These are phyloP conservation scores for Bos indicus DNA, from an alignment of 2,113 vertebrate genomes.

Conservation along the genomic window DNA sequence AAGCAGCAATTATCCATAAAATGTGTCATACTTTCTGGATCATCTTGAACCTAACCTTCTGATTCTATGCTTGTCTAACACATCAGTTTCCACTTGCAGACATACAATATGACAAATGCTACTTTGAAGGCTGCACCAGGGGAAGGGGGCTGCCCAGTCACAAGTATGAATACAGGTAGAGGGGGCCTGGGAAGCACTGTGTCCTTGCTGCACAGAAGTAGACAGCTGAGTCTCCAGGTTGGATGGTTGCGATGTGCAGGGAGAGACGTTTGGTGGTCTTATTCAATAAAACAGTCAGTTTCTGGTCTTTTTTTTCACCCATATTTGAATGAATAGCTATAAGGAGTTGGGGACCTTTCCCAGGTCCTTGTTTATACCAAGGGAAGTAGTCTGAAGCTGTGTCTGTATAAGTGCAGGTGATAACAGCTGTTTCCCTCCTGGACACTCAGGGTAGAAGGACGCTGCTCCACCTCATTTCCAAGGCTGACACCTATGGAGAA, in stretches of 20 bases:
- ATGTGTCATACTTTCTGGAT: not conserved
- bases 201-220: not conserved
- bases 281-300: not conserved
- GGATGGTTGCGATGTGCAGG: not conserved
- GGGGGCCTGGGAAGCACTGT: not conserved
- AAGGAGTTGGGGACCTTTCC: not conserved
- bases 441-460: not conserved
- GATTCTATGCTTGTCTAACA: too few relatives aligned
- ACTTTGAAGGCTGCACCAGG: not conserved
- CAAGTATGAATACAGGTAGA: not conserved
- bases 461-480: not conserved
- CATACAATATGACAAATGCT: not conserved
- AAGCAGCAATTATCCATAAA: not conserved
- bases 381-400: accelerated
- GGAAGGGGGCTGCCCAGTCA: not conserved
- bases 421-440: not conserved
- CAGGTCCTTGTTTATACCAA: slow-evolving; percentile 55
- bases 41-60: not conserved
- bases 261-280: not conserved
- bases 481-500: not conserved
- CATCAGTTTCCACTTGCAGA: not conserved
- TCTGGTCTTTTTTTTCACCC: accelerated
- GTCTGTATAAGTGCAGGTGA: slow-evolving; percentile 10
- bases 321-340: not conserved
- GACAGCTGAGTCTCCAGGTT: slow-evolving; percentile 21